These are phyloP conservation scores for Zaprionus capensis DNA, from an alignment of 1,140 invertebrate species.

Conservation along the genomic window DNA sequence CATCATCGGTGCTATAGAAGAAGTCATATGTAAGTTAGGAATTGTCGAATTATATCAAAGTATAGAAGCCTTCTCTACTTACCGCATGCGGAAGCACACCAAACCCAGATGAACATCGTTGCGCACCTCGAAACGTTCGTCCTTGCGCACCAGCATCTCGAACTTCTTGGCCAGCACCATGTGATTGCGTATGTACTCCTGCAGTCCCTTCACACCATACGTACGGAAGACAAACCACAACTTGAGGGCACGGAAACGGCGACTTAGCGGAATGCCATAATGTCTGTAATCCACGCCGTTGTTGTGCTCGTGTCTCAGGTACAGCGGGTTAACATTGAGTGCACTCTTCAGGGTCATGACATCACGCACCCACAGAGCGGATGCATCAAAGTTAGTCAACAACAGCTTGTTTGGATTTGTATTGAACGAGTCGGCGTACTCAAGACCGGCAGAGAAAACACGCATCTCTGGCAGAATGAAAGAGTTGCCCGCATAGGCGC, in stretches of 20 bases:
- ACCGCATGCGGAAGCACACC: conserved; percentile 88
- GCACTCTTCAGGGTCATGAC: conserved; percentile 92
- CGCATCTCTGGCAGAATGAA: conserved; percentile 94
- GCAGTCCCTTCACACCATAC: conserved; percentile 93
- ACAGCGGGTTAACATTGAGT: conserved; percentile 95
- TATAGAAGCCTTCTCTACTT: conserved; percentile 28
- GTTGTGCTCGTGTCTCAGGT: conserved; percentile 92
- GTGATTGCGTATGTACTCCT: conserved; percentile 94
- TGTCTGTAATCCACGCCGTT: conserved; percentile 92
- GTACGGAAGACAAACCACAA: conserved; percentile 94
- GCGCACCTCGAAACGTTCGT: conserved; percentile 92
- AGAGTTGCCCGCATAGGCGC: conserved; percentile 93
- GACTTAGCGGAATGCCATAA: conserved; percentile 95
- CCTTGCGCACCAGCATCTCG: conserved; percentile 90
- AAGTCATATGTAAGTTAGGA: background rate
- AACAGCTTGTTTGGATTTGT: conserved; percentile 98
- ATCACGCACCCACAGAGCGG: conserved; percentile 94
- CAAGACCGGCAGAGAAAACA: conserved; percentile 89
- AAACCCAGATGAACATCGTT: conserved; percentile 92
- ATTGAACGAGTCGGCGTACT: conserved; percentile 95
- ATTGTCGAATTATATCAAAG: background rate
- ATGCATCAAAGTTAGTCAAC: conserved; percentile 95
- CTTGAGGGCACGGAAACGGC: conserved; percentile 94
- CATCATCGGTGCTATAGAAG: conserved; percentile 57
- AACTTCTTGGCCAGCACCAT: conserved; percentile 94